phyloP scores from a whole-genome alignment of 1,140 invertebrate species.

The Polyergus mexicanus region DNA sequence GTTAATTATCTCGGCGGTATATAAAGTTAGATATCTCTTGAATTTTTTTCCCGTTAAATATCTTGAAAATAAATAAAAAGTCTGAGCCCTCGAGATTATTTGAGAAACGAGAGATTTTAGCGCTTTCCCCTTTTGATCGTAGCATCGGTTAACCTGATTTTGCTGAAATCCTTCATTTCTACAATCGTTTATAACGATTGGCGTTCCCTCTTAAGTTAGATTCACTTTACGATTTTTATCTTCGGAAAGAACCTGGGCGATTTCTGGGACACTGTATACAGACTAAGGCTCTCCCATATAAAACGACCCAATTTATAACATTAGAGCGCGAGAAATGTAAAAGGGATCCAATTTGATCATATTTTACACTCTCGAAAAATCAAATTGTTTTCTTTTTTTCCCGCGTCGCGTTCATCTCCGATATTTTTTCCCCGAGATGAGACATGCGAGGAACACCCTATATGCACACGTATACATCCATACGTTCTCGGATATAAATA shows the following conservation, averaged over 20 bases:
- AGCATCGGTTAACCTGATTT: not conserved
- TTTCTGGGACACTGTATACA: conserved; percentile 25
- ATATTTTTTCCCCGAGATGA: conserved; percentile 2
- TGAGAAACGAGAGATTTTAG: not conserved
- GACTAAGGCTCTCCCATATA: not conserved
- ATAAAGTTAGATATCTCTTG: not conserved
- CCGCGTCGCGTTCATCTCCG: not conserved
- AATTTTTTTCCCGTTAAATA: not conserved
- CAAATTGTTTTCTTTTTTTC: not conserved
- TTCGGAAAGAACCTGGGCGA: not conserved
- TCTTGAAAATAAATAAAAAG: conserved; percentile 4
- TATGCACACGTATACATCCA: not conserved
- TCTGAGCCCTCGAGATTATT: not conserved
- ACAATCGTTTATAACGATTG: not conserved
- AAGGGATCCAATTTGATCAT: conserved; percentile 32
- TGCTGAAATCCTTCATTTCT: not conserved
- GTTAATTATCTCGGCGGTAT: not conserved
- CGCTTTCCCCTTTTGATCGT: not conserved
- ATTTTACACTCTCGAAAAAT: conserved; percentile 35
- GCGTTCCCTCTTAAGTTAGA: not conserved
- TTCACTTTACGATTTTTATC: not conserved
- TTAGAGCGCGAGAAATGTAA: not conserved
- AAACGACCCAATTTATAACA: conserved; percentile 42
- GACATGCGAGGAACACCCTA: conserved; percentile 41
- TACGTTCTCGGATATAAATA: conserved; percentile 33